These are phyloP conservation scores for Ectemnius continuus DNA, from an alignment of 2,888 invertebrate genomes.

Conservation along the genomic window DNA sequence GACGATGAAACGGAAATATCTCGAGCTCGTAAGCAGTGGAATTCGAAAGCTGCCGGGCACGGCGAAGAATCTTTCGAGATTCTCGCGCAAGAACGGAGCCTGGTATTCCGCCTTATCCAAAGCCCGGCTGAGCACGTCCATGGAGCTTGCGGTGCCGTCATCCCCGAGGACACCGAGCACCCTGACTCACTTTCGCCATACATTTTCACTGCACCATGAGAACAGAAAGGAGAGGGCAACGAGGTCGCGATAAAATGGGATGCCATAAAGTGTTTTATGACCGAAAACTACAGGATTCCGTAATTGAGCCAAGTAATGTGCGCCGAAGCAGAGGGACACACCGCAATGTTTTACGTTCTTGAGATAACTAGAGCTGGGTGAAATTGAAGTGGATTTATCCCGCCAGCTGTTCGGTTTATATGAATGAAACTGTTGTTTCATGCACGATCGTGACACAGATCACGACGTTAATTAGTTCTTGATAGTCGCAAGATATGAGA, in stretches of 20 bases:
- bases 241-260: neutral
- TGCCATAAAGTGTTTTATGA: conserved; percentile 37
- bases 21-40: neutral
- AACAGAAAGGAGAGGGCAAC: neutral
- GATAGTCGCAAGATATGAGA: too few species aligned
- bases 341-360: too few species aligned
- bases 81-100: conserved; percentile 18
- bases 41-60: too few species aligned
- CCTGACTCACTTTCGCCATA: conserved; percentile 23
- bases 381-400: too few species aligned
- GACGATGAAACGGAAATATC: neutral
- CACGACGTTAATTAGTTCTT: too few species aligned
- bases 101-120: conserved; percentile 38
- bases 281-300: neutral
- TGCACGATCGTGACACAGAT: too few species aligned
- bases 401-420: too few species aligned
- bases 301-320: conserved; percentile 21
- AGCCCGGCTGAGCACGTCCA: conserved; percentile 22
- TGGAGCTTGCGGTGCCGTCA: conserved; percentile 24
- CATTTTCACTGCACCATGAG: conserved; percentile 15
- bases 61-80: too few species aligned
- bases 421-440: too few species aligned
- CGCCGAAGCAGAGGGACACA: neutral
- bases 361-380: too few species aligned
- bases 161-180: conserved; percentile 20